These are phyloP conservation scores for Pemphigus obesinymphae DNA, from an alignment of 1,140 invertebrate genomes.

Conservation along the genomic window DNA sequence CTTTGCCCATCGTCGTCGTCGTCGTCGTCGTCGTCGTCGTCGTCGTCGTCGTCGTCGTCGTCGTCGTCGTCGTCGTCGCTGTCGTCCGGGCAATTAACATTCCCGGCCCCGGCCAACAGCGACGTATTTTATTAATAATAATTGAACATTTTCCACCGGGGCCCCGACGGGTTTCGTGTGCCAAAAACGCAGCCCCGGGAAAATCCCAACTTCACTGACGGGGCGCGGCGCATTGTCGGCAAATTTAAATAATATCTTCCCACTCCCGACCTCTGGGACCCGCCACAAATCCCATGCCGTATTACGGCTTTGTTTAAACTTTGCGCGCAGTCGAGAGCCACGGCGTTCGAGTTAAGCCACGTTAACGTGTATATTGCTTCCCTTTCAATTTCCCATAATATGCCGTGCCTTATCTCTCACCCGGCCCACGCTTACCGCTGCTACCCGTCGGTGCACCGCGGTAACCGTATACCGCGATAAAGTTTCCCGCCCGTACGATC, in stretches of 20 bases:
- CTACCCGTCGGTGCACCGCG: background rate
- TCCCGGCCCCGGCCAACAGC: background rate
- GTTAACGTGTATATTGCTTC: slow-evolving; percentile 37
- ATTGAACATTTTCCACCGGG: slow-evolving; percentile 19
- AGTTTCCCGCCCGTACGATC: background rate
- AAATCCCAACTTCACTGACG: slow-evolving; percentile 26
- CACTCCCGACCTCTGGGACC: background rate
- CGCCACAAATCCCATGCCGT: slow-evolving; percentile 2
- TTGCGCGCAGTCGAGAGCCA: slow-evolving; percentile 22
- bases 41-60: background rate
- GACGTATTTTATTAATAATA: slow-evolving; percentile 31
- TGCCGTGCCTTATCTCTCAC: background rate
- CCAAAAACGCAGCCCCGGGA: slow-evolving; percentile 17
- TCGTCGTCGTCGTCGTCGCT: background rate
- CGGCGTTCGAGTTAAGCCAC: slow-evolving; percentile 22
- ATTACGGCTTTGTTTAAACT: slow-evolving; percentile 31
- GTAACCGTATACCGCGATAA: background rate
- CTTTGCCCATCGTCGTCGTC: too few species aligned
- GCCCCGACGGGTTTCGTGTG: slow-evolving; percentile 1
- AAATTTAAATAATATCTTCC: slow-evolving; percentile 37
- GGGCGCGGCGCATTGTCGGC: slow-evolving; percentile 13
- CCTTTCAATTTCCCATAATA: slow-evolving; percentile 38
- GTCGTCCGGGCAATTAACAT: slow-evolving; percentile 20
- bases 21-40: too few species aligned
- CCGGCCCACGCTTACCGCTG: background rate